These are phyloP conservation scores for Petrolisthes manimaculis DNA, from an alignment of 2,888 invertebrate genomes.

Conservation along the genomic window DNA sequence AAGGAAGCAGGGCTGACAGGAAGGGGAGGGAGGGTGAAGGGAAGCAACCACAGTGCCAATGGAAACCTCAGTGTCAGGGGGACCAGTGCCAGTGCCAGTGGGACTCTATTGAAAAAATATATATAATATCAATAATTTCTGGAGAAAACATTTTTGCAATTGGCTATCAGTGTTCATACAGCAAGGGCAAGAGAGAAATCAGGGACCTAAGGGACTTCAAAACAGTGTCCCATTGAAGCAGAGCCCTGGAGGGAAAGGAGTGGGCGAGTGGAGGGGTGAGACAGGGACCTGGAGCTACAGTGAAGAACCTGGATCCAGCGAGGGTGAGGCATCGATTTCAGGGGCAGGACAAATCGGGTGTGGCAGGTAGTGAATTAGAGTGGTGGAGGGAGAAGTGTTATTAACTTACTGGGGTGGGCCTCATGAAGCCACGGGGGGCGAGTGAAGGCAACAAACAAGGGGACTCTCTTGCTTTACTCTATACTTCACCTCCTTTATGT, in stretches of 20 bases:
- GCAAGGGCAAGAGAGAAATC: too few species aligned
- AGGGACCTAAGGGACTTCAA: too few species aligned
- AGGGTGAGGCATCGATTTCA: slow-evolving; percentile 11
- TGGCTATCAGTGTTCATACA: too few species aligned
- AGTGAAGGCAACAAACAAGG: background rate
- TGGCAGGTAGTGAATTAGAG: slow-evolving; percentile 14
- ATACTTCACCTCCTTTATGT: too few species aligned
- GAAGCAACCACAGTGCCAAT: background rate
- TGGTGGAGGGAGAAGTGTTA: slow-evolving; percentile 9
- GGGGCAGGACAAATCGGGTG: background rate
- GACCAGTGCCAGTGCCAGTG: background rate
- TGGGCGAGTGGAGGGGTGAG: too few species aligned
- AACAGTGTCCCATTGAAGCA: too few species aligned
- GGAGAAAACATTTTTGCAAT: too few species aligned
- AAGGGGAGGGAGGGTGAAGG: background rate
- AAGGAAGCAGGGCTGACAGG: slow-evolving; percentile 14
- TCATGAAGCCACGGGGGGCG: background rate
- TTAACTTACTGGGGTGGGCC: slow-evolving; percentile 15
- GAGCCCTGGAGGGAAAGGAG: too few species aligned
- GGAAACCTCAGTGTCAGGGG: background rate
- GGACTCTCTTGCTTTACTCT: background rate
- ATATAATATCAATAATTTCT: too few species aligned
- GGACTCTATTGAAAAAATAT: background rate
- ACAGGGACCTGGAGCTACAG: too few species aligned
- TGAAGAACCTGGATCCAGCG: background rate